Conservation (phyloP, 2,113 vertebrate genomes). For the Colius striatus region DNA sequence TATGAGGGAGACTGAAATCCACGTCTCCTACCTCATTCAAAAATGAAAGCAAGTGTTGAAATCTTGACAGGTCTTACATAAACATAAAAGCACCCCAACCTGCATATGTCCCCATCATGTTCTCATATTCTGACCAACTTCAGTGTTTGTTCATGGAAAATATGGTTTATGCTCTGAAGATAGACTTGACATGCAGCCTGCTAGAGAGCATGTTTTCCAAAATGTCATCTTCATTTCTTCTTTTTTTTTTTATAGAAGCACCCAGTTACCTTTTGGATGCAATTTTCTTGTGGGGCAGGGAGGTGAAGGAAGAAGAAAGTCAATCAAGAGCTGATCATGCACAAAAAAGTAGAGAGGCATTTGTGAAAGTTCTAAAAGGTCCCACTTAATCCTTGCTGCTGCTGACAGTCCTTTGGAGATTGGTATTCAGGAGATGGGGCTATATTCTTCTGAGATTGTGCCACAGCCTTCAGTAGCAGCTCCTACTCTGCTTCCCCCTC, state of each 20-base stretch:
- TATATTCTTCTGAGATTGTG: neutral
- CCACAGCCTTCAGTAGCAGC: neutral
- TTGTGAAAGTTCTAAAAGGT: neutral
- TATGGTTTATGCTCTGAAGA: neutral
- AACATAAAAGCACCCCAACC: no score
- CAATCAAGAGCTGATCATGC: neutral
- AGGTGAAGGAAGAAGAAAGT: neutral
- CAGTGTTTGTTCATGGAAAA: neutral
- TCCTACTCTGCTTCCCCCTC: neutral
- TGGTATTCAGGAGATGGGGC: neutral
- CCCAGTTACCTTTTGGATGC: neutral
- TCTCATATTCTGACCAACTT: neutral
- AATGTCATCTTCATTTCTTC: neutral
- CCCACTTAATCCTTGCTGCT: neutral
- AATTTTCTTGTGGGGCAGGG: neutral
- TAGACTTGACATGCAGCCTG: neutral
- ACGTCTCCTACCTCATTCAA: neutral
- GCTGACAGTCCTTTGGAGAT: neutral
- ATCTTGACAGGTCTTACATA: neutral
- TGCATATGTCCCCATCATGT: neutral
- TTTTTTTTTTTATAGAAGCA: neutral
- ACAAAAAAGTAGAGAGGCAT: neutral
- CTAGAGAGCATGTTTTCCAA: neutral
- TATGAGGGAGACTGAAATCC: neutral
- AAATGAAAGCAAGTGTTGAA: neutral